Base-by-base conservation (phyloP, 2,113 vertebrate genomes). In the Clarias batrachus region DNA sequence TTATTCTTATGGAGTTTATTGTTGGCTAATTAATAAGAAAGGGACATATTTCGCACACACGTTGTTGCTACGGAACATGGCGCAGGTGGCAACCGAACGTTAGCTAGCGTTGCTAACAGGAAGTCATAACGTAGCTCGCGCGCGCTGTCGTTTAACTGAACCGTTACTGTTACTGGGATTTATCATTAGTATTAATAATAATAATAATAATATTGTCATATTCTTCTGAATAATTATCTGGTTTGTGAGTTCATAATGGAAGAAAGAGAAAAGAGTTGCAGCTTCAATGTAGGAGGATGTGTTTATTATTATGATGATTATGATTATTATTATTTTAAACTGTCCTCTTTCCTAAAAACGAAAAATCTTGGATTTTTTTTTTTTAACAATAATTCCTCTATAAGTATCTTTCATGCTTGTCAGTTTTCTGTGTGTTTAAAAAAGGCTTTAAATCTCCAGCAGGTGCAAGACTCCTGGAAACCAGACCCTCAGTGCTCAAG, bases 361-460 rank as follows among this genome's bases (percentile, higher is more conserved):
- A 5, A 6, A 48, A 65, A 66, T 13, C n/a, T 6, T 70, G 66
- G 27, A 33, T 68, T 68, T 66, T 13, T 16, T n/a, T n/a, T n/a
- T n/a, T n/a, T n/a, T n/a, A n/a, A n/a, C 13, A 65, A 23, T 30
- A 30, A 14, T 4, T 33, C 66, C 27, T 70, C 3, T 66, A 68
- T 16, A 68, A 5, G 27, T 14, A 71, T 71, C 33, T 73, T 73
- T 13, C 33, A 73, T 73, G 70, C 19, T 41, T 73, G 70, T 41
- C 1, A 19, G 30, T 37, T 37, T 2, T 82, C 83, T 86, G 60
- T 81, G 71, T 68, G 33, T 30, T 6, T 41, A 3, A 41, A 60
- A 87, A 89, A 94, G 94, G 93, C 92, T 83, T 92, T 94, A 85
- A 91, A 94, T 78, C 86, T 92, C 84, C 73, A 92, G 62, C 92